Evolutionary conservation across 2,113 vertebrate species (phyloP), one percentile per base, ranked within the genome.

Genomic region (Pseudopodoces humilis): DNA sequence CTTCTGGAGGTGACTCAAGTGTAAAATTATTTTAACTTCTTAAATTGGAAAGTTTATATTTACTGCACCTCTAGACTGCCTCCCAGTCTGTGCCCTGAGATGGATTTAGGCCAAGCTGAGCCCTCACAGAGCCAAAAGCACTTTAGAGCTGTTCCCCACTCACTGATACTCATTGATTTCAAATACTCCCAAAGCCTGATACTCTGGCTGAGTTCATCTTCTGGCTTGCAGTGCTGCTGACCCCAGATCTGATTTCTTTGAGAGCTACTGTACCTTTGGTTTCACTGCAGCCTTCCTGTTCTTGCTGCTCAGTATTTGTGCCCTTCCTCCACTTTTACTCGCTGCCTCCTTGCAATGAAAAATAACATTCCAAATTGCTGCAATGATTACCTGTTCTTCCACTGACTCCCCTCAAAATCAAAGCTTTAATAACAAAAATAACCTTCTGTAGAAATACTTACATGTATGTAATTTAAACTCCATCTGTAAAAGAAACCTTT

Each of bases 1-100:
- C 85, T 86, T 59, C 80, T 94, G 79, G 77, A 88, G 83, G 85
- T 84, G 85, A 95, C 85, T 94, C 83, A 90, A 91, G 74, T 24
- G 70, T 95, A 85, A 91, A 95, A 58, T 92, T 88, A 92, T 88
- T 93, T 94, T 75, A 94, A 85, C 62, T 95, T 92, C 86, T 96
- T 56, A 75, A 81, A 91, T 52, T 81, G 83, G 62, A 85, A 95
- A 70, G 84, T 82, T 65, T 83, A 0, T 90, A 80, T 91, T 96
- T 88, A 81, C 75, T 86, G 89, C 64, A 89, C 75, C 67, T 94
- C 90, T 13, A 94, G 89, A 83, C 80, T 83, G 78, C 75, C 79
- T 62, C 13, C 39, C 78, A 71, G 58, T 23, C 69, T 92, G 84
- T 83, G 92, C 52, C 88, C 83, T 8, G 76, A 71, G 65, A 15